These are phyloP conservation scores for Heliconius hortense DNA, from an alignment of 2,888 invertebrate genomes.

Conservation along the genomic window DNA sequence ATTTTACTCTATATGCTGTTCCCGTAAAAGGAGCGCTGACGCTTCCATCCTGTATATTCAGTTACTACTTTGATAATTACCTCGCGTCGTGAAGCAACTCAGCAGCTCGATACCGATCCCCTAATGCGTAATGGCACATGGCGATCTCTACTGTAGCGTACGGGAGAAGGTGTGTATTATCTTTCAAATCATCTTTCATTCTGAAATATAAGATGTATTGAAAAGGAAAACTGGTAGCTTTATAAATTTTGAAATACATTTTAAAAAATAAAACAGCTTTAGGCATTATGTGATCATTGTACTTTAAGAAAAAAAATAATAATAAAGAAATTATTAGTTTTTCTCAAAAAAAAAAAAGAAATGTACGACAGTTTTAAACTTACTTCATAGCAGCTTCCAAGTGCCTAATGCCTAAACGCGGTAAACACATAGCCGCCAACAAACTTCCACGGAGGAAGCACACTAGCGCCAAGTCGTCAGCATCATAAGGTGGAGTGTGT, in stretches of 20 bases:
- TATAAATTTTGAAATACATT: not conserved
- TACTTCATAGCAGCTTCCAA: constrained; percentile 57
- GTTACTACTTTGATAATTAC: constrained; percentile 66
- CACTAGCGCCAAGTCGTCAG: constrained; percentile 89
- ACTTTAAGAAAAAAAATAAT: not conserved
- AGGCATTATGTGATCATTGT: not conserved
- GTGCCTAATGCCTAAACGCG: constrained; percentile 89
- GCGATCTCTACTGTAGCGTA: constrained; percentile 94
- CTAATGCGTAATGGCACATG: constrained; percentile 87
- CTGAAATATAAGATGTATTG: constrained; percentile 49
- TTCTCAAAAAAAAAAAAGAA: no score
- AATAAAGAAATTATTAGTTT: no score
- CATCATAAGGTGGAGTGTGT: constrained; percentile 72
- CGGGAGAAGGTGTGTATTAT: constrained; percentile 92
- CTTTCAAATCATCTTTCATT: constrained; percentile 87
- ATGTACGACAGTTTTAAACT: constrained; percentile 19
- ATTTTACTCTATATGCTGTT: no score
- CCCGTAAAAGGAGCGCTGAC: no score
- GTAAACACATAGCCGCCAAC: constrained; percentile 88
- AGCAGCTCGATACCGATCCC: constrained; percentile 85
- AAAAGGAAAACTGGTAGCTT: not conserved
- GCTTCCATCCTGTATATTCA: not conserved
- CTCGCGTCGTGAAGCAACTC: constrained; percentile 90
- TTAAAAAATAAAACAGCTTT: not conserved
- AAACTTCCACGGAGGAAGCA: constrained; percentile 92